These are phyloP conservation scores for Coptodon rendalli DNA, from an alignment of 2,113 vertebrate genomes.

Conservation along the genomic window DNA sequence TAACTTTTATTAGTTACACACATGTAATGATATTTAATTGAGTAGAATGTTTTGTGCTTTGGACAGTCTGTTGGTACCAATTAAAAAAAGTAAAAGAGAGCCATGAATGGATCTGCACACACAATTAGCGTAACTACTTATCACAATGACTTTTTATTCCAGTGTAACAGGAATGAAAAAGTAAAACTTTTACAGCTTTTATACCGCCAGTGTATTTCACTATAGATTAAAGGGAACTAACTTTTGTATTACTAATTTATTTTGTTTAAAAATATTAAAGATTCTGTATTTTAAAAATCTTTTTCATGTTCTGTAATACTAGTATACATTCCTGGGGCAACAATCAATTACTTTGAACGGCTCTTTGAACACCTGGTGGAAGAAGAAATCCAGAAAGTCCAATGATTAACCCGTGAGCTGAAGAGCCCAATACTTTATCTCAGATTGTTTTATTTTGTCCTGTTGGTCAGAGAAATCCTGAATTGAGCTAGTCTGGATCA, in stretches of 20 bases:
- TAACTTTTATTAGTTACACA: constrained; percentile 50
- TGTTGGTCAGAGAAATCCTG: neutral
- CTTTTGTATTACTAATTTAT: fast-evolving
- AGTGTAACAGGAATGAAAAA: neutral
- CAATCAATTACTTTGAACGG: neutral
- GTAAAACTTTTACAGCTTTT: neutral
- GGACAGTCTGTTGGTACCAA: neutral
- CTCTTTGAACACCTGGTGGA: neutral
- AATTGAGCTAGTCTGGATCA: neutral
- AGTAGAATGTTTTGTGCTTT: constrained; percentile 11
- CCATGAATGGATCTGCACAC: neutral
- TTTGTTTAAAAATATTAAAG: neutral
- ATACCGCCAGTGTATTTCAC: fast-evolving
- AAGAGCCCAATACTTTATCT: neutral
- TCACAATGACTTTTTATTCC: neutral
- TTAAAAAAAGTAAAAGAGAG: neutral
- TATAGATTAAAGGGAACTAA: fast-evolving
- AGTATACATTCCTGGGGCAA: fast-evolving
- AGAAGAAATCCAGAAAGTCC: neutral
- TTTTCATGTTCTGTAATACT: neutral
- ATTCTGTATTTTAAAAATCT: neutral
- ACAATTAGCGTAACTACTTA: neutral
- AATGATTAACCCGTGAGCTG: neutral
- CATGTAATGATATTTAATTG: constrained; percentile 35
- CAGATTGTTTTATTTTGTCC: neutral